Base-by-base conservation (phyloP, 1,140 invertebrate genomes). In the Xylocopa sonorina region DNA sequence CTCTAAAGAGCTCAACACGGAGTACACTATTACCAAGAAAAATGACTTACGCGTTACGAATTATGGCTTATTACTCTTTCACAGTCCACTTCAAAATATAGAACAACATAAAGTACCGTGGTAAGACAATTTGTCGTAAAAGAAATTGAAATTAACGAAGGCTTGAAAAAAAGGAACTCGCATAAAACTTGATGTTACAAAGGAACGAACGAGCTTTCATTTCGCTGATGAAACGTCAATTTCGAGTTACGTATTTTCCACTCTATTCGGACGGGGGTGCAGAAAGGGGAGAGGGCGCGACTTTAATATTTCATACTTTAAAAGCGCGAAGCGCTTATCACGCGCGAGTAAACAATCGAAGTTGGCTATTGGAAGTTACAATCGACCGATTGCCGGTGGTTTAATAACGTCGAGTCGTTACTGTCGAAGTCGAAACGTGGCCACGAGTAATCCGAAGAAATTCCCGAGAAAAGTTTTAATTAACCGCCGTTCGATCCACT, bases 401-500 rank as follows among this genome's bases (percentile, higher is more conserved):
- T 67, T 55, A 75, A 75, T 75, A 67, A 68, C 73, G 63, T 55
- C 38, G 50, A 46, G 24, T 57, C 38, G 29, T 57, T 57, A 55
- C 38, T 68, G 53, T 46, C 51, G 63, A 50, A 43, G 46, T 57
- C 63, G 73, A 27, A 57, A 46, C n/a, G 73, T 29, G 16, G 24
- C n/a, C 38, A 51, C 38, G 46, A 68, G 63, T 68, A 76, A 76
- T 57, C 51, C 63, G 38, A 67, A 76, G 73, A 68, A 66, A 68
- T 32, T 68, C 60, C 5, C 50, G 38, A 29, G 41, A 51, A 76
- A 76, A 76, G 73, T 76, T 76, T 76, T 76, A 76, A 76, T 76
- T 76, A 76, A 76, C 73, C 73, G 62, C 27, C 27, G 41, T 34
- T 57, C 50, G 29, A 48, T 67, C 73, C 63, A 57, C 63, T 76